Conservation (phyloP, 2,888 invertebrate genomes). For the Desoria tigrina region DNA sequence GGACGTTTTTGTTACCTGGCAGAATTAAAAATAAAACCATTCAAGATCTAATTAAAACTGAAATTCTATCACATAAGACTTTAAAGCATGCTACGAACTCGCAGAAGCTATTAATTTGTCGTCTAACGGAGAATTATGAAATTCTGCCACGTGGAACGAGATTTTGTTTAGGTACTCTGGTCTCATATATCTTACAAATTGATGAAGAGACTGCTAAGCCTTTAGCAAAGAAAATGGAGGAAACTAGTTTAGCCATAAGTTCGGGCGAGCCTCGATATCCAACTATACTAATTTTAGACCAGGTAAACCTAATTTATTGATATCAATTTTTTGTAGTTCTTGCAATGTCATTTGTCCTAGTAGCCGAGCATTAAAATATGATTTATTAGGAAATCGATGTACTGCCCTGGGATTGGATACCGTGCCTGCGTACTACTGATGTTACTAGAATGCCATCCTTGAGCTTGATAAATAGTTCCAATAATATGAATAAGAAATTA, state of each 20-base stretch:
- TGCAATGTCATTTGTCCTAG: no score
- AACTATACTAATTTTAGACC: slow-evolving; percentile 48
- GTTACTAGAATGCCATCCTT: slow-evolving; percentile 73
- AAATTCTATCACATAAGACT: slow-evolving; percentile 23
- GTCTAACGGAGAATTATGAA: slow-evolving; percentile 48
- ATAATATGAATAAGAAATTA: slow-evolving; percentile 30
- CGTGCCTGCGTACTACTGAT: slow-evolving; percentile 67
- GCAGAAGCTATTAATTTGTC: slow-evolving; percentile 41
- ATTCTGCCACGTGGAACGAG: slow-evolving; percentile 21
- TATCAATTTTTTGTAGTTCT: no score
- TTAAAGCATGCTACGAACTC: slow-evolving; percentile 25
- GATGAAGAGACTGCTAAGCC: slow-evolving; percentile 15
- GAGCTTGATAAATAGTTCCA: slow-evolving; percentile 56
- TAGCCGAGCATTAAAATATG: no score
- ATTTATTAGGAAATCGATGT: slow-evolving; percentile 69
- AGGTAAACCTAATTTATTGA: slow-evolving; percentile 31
- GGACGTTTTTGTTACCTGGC: slow-evolving; percentile 47
- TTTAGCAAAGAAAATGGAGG: slow-evolving; percentile 27
- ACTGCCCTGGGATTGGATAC: slow-evolving; percentile 77
- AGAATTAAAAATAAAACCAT: slow-evolving; percentile 39
- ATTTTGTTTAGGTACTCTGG: slow-evolving; percentile 25
- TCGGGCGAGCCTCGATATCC: slow-evolving; percentile 37
- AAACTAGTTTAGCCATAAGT: slow-evolving; percentile 26
- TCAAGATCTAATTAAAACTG: slow-evolving; percentile 31
- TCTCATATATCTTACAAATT: slow-evolving; percentile 29